Evolutionary conservation across 2,888 invertebrate genomes (phyloP), one percentile per base, ranked within the genome.

Genomic region (Cephus spinipes): DNA sequence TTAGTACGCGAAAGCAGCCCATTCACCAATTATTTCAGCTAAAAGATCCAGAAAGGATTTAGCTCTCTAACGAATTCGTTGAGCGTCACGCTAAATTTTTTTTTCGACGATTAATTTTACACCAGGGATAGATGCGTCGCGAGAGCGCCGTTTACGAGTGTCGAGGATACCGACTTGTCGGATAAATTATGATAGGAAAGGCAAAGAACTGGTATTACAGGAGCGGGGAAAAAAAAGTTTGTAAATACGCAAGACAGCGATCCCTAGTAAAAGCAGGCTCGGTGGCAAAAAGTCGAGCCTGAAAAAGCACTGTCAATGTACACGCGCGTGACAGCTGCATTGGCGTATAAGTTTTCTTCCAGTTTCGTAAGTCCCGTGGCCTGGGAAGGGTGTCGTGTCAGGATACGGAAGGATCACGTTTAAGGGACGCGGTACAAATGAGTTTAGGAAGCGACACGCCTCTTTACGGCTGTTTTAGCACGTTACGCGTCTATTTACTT

Each of bases 381-480:
- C 68, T 55, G 30, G 75, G 75, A 75, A 68, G 75, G 75, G 68
- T 73, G 55, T 71, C 34, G n/a, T 15, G 12, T 11, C 77, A 81
- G 77, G 81, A 83, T 76, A 36, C 69, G 83, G 83, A 86, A 89
- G 88, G 88, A 90, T 90, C 90, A 90, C 90, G 89, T 90, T 89
- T 85, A 79, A 34, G 82, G 80, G 79, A 76, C 81, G 79, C 80
- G 79, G 79, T 84, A 90, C 88, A 90, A 91, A 91, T 90, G 87
- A 88, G 86, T 91, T 88, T 82, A 87, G 90, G 91, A 90, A 90
- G 85, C 87, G 90, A 75, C 89, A 90, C 90, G 90, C 90, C 90
- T 85, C 87, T 84, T 86, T 82, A 82, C 89, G 90, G 88, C 89
- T 89, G 90, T 79, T 78, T 76, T 79, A 73, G 36, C 81, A 76